Conservation (phyloP, 2,113 vertebrate species). For the Cyrtonyx montezumae region DNA sequence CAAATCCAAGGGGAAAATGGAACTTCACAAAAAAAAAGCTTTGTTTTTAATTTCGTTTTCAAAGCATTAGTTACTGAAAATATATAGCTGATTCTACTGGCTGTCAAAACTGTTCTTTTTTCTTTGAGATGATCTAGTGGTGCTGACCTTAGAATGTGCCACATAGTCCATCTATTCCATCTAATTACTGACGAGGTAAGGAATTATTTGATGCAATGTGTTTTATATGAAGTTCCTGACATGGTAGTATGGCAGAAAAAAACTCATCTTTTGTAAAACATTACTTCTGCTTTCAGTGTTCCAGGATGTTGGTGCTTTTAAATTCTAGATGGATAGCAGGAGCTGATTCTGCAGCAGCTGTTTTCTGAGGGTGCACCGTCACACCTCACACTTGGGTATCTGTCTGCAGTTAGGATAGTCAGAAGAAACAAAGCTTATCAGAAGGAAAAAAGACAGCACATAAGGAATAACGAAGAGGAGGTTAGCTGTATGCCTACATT, state of each 20-base stretch:
- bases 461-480: background rate
- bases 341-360: background rate
- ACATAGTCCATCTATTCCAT: background rate
- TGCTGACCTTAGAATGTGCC: background rate
- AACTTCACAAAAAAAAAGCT: background rate
- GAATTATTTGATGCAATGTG: background rate
- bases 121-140: no score
- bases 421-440: background rate
- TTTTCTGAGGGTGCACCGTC: background rate
- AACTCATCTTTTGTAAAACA: background rate
- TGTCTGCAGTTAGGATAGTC: background rate
- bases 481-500: background rate
- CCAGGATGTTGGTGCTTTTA: fast-evolving
- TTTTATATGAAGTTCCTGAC: background rate
- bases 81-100: background rate
- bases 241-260: background rate
- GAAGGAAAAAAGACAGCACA: background rate
- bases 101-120: background rate
- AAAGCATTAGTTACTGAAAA: background rate
- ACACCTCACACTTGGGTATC: background rate
- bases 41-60: background rate
- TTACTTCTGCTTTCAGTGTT: background rate
- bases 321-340: background rate
- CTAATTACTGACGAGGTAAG: background rate
- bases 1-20: background rate